phyloP scores from a whole-genome alignment of 2,888 invertebrate genomes.

The Meiosimyza platycephala region DNA sequence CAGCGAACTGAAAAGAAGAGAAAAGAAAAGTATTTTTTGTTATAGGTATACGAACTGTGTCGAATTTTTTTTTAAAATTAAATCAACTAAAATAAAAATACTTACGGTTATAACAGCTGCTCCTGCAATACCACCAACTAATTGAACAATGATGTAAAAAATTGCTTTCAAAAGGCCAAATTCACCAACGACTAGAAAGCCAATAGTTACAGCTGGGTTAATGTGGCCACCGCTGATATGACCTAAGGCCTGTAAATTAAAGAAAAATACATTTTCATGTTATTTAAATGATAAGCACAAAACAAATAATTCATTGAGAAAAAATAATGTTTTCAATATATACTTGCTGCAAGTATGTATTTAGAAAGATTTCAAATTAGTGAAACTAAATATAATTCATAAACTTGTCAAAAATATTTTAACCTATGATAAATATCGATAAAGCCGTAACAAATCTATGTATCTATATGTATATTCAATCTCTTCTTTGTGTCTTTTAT shows the following conservation, averaged over 20 bases:
- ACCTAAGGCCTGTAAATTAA: conserved; percentile 76
- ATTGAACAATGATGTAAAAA: conserved; percentile 85
- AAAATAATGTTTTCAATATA: too few species aligned
- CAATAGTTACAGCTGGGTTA: conserved; percentile 91
- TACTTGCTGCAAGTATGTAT: too few species aligned
- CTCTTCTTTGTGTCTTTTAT: too few species aligned
- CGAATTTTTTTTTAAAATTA: background rate
- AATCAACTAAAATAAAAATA: background rate
- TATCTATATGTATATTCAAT: too few species aligned
- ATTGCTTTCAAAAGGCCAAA: conserved; percentile 81
- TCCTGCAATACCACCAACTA: conserved; percentile 83
- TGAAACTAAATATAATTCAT: too few species aligned
- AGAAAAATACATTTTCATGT: background rate
- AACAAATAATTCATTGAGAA: too few species aligned
- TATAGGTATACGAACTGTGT: background rate
- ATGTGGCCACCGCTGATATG: conserved; percentile 92
- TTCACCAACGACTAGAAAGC: conserved; percentile 84
- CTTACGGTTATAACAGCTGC: conserved; percentile 79
- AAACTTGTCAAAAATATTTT: too few species aligned
- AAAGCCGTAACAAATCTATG: too few species aligned
- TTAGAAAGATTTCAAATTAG: too few species aligned
- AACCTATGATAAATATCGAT: too few species aligned
- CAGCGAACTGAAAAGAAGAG: conserved; percentile 56
- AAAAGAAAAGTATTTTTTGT: background rate
- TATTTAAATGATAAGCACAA: too few species aligned